Evolutionary conservation across 1,140 invertebrate genomes (phyloP).

Genomic region (Cataglyphis hispanica): DNA sequence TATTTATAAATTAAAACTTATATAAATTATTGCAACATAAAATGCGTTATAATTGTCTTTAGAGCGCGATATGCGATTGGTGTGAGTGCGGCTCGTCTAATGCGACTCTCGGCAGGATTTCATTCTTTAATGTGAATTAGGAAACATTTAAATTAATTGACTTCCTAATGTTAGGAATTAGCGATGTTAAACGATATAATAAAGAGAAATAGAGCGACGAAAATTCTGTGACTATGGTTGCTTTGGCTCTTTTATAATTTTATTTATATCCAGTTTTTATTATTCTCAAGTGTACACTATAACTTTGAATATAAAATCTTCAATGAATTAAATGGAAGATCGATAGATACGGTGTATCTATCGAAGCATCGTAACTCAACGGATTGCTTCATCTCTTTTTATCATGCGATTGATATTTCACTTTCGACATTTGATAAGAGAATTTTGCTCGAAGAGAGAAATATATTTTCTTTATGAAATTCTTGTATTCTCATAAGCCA

Average conservation of each 20-base stretch:
- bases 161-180: constrained; percentile 25
- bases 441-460: not conserved
- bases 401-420: constrained; percentile 21
- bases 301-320: not conserved
- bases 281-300: not conserved
- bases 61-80: not conserved
- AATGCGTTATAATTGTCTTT: not conserved
- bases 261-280: not conserved
- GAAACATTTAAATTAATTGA: constrained; percentile 48
- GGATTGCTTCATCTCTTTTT: not conserved
- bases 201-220: not conserved
- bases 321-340: not conserved
- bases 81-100: not conserved
- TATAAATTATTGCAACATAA: not conserved
- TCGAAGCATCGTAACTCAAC: not conserved
- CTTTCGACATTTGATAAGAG: not conserved
- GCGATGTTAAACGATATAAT: constrained; percentile 22
- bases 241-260: not conserved
- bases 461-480: not conserved
- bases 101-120: not conserved
- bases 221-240: not conserved
- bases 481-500: not conserved
- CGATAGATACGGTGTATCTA: not conserved
- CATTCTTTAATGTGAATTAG: constrained; percentile 18
- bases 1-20: not conserved